These are phyloP conservation scores for Chymomyza fuscimana DNA, from an alignment of 2,888 invertebrate species.

Conservation along the genomic window DNA sequence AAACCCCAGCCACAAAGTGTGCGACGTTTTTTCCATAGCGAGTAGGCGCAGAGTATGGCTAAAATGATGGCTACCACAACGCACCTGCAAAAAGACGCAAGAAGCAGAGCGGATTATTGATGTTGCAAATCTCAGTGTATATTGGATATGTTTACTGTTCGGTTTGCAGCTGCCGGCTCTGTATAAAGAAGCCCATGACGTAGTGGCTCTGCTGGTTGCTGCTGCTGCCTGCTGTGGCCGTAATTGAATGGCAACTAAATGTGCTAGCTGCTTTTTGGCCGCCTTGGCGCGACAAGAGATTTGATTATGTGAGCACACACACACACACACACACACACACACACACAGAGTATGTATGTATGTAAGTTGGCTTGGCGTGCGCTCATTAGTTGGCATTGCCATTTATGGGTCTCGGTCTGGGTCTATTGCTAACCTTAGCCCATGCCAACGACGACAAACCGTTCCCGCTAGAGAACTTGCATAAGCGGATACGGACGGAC, in stretches of 20 bases:
- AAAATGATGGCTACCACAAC: slow-evolving; percentile 86
- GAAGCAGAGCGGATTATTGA: background rate
- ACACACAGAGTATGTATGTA: slow-evolving; percentile 5
- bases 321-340: background rate
- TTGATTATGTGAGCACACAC: slow-evolving; percentile 51
- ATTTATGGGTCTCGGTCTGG: slow-evolving; percentile 13
- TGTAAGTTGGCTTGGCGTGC: slow-evolving; percentile 1
- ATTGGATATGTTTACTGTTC: slow-evolving; percentile 55
- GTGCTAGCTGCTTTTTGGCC: slow-evolving; percentile 31
- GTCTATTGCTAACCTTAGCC: background rate
- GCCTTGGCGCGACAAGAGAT: slow-evolving; percentile 63
- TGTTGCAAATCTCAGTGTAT: background rate
- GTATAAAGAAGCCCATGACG: slow-evolving; percentile 67
- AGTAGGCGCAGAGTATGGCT: slow-evolving; percentile 86
- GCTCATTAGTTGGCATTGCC: slow-evolving; percentile 28
- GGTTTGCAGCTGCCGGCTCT: slow-evolving; percentile 63
- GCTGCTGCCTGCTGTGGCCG: slow-evolving; percentile 46
- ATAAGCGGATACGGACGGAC: slow-evolving; percentile 3
- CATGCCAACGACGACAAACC: background rate
- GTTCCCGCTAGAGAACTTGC: slow-evolving; percentile 5
- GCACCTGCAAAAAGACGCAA: slow-evolving; percentile 80
- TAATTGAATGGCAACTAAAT: slow-evolving; percentile 66
- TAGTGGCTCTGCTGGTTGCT: background rate
- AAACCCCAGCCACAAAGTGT: slow-evolving; percentile 81
- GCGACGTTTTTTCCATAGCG: slow-evolving; percentile 83